Base-by-base conservation (phyloP, 2,888 invertebrate species). In the Pherbina coryleti region DNA sequence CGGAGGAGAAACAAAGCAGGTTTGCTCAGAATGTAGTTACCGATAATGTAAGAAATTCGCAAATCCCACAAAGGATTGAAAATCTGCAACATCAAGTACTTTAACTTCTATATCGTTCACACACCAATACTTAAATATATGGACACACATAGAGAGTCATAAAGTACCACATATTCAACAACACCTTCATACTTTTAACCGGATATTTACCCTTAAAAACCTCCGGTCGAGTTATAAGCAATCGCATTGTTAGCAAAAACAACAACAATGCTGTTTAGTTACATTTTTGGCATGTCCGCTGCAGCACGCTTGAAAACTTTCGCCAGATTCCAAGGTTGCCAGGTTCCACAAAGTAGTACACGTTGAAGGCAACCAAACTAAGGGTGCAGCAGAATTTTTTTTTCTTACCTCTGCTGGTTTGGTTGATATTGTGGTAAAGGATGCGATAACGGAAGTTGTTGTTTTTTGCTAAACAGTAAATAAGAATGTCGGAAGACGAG, bases 201-300 rank as follows among this genome's bases (percentile, higher is more conserved):
- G 49, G 73, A 74, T 74, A 60, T 62, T 74, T 74, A 60, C 49
- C 60, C 73, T 74, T 74, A 62, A 74, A 74, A 74, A 74, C 62
- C 62, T 74, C 73, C 73, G 73, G 73, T 74, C 49, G 62, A 62
- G 49, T 74, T 74, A 74, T 74, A 74, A 74, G 62, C 69, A 69
- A 69, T 69, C 37, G 31, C 67, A 44, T 49, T 69, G 49, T 49
- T 49, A n/a, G 9, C 44, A 22, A 69, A n/a, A 19, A 69, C 19
- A 17, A 69, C 69, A 37, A 67, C 11, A 67, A 44, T 28, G 25
- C 25, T 25, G 57, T 60, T 60, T 25, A 25, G 64, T 31, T 17
- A 64, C 28, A 64, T 64, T 64, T 62, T 31, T 34, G 64, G n/a
- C 64, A 64, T 64, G 64, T 64, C 64, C 64, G 64, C n/a, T 31